Evolutionary conservation across 2,888 invertebrate species (phyloP).

Genomic region (Polydrusus cervinus): DNA sequence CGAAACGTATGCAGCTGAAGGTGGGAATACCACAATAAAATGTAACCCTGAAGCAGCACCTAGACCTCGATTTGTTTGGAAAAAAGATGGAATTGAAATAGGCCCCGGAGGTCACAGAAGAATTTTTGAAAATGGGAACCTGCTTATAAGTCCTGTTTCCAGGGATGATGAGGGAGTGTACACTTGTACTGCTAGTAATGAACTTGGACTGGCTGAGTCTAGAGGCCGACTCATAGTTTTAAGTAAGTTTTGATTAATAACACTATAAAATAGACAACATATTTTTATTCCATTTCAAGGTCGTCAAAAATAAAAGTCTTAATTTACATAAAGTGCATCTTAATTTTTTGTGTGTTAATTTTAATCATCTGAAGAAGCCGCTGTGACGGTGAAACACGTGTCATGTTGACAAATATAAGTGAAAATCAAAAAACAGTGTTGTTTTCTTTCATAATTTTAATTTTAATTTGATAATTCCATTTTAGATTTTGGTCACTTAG

Average conservation of each 20-base stretch:
- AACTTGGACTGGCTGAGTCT: constrained; percentile 91
- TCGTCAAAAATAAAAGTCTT: no score
- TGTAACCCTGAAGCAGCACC: constrained; percentile 97
- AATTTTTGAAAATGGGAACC: constrained; percentile 89
- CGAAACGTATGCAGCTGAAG: constrained; percentile 93
- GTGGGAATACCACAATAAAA: constrained; percentile 91
- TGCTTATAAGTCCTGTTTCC: constrained; percentile 89
- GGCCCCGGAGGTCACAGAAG: constrained; percentile 87
- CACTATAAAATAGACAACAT: no score
- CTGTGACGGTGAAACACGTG: no score
- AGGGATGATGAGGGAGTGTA: constrained; percentile 91
- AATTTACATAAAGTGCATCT: no score
- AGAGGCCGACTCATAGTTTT: constrained; percentile 87
- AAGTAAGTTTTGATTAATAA: constrained; percentile 73
- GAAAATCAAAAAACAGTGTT: no score
- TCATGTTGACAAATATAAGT: no score
- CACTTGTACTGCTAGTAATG: constrained; percentile 88
- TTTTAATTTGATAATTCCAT: no score
- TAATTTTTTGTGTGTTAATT: neutral
- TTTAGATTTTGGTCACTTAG: no score
- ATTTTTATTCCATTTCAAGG: neutral
- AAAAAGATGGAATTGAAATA: constrained; percentile 87
- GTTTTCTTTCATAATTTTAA: no score
- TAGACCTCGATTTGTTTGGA: constrained; percentile 90
- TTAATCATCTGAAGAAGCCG: no score